phyloP scores from a whole-genome alignment of 2,113 vertebrate species.

The Notechis scutatus region DNA sequence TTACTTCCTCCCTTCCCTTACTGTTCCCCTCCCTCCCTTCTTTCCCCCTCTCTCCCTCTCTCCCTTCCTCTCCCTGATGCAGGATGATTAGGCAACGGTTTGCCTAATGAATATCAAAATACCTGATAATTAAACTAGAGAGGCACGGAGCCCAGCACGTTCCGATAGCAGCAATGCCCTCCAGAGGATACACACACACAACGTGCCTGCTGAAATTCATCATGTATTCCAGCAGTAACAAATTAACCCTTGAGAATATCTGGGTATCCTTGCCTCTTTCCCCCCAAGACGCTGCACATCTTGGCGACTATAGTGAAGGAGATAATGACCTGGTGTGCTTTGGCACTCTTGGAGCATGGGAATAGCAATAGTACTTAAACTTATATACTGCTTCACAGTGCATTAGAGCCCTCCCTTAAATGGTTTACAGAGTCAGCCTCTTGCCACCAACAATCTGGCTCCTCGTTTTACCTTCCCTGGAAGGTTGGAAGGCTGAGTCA shows the following conservation, averaged over 20 bases:
- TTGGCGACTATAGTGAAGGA: background rate
- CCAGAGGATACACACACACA: background rate
- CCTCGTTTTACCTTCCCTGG: no score
- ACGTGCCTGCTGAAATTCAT: background rate
- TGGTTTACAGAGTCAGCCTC: no score
- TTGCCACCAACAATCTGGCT: no score
- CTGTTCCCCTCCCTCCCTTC: no score
- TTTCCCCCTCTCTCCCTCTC: rapidly evolving
- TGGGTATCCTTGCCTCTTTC: background rate
- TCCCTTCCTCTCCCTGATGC: rapidly evolving
- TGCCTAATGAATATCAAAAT: background rate
- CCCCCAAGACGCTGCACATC: background rate
- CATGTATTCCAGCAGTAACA: background rate
- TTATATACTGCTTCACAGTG: no score
- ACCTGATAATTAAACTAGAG: background rate
- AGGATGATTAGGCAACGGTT: background rate
- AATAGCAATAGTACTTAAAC: background rate
- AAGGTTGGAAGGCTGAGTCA: no score
- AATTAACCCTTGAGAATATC: background rate
- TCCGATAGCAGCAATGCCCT: background rate
- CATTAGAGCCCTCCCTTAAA: no score
- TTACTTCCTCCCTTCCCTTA: rapidly evolving
- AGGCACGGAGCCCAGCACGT: background rate
- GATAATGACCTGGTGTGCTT: background rate
- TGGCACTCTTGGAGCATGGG: rapidly evolving